Conservation (phyloP, 1,140 invertebrate genomes). For the Pseudachorutes palmiensis region DNA sequence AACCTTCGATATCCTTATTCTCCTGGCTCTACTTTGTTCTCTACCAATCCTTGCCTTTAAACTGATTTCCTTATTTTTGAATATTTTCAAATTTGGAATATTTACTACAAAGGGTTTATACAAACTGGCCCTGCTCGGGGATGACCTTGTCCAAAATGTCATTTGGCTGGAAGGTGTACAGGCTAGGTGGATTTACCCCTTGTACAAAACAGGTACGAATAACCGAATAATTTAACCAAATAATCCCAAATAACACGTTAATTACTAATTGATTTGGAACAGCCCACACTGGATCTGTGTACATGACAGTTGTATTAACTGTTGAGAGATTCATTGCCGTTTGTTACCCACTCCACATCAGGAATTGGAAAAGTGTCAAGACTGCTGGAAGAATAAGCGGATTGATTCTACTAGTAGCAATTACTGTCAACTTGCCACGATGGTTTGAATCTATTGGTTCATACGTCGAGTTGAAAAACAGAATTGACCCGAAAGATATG, state of each 20-base stretch:
- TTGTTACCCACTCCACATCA: conserved; percentile 78
- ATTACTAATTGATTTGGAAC: background rate
- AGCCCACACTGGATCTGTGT: conserved; percentile 70
- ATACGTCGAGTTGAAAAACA: background rate
- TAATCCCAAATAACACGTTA: background rate
- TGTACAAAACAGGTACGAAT: background rate
- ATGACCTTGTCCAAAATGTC: background rate
- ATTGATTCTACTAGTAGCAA: background rate
- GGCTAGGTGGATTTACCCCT: background rate
- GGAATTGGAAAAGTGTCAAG: conserved; percentile 59
- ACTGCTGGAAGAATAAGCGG: background rate
- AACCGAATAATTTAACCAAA: background rate
- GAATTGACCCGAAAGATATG: conserved; percentile 54
- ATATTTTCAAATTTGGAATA: no score
- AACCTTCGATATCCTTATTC: no score
- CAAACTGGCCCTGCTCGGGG: background rate
- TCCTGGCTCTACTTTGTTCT: no score
- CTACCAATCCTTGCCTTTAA: no score
- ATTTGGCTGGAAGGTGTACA: background rate
- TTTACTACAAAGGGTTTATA: no score
- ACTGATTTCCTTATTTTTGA: no score
- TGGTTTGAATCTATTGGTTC: background rate
- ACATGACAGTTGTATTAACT: conserved; percentile 87
- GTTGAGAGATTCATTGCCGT: conserved; percentile 92
- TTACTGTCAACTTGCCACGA: background rate